Evolutionary conservation across 2,888 invertebrate genomes (phyloP).

Genomic region (Sinodicranocentrus sp.): DNA sequence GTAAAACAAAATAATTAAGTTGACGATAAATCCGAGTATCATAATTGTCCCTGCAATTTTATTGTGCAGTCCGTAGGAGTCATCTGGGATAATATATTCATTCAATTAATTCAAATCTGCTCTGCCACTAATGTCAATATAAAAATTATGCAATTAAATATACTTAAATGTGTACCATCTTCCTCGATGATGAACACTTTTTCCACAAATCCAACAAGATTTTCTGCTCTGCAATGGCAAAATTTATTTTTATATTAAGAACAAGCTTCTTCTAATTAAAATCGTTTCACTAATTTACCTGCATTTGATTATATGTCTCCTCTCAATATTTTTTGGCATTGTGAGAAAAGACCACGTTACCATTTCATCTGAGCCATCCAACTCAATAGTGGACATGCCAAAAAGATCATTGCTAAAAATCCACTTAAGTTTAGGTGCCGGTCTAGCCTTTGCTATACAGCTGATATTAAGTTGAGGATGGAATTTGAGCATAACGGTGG

Average conservation of each 20-base stretch:
- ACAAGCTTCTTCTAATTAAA: no score
- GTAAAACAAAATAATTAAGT: conserved; percentile 27
- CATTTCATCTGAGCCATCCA: not conserved
- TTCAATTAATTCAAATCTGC: not conserved
- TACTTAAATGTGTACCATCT: conserved; percentile 6
- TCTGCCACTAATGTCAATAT: no score
- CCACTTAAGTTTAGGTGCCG: conserved; percentile 29
- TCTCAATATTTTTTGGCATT: conserved; percentile 13
- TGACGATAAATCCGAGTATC: conserved; percentile 22
- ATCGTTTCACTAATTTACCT: no score
- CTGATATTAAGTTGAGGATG: not conserved
- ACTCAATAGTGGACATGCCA: conserved; percentile 6
- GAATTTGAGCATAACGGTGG: conserved; percentile 10
- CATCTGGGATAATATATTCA: conserved; percentile 12
- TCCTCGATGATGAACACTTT: conserved; percentile 30
- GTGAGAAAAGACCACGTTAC: conserved; percentile 30
- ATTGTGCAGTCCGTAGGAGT: conserved; percentile 15
- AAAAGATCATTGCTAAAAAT: conserved; percentile 9
- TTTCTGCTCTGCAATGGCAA: conserved; percentile 36
- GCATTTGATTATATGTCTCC: no score
- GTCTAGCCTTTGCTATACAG: conserved; percentile 25
- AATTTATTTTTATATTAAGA: not conserved
- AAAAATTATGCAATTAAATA: not conserved
- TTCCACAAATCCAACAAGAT: conserved; percentile 24
- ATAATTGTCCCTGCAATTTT: conserved; percentile 38